Percentiles rank a stretch among this genome's conserved stretches.
Evolutionary conservation across 2,888 invertebrate species (phyloP).

Genomic region (Chrysomela aeneicollis): DNA sequence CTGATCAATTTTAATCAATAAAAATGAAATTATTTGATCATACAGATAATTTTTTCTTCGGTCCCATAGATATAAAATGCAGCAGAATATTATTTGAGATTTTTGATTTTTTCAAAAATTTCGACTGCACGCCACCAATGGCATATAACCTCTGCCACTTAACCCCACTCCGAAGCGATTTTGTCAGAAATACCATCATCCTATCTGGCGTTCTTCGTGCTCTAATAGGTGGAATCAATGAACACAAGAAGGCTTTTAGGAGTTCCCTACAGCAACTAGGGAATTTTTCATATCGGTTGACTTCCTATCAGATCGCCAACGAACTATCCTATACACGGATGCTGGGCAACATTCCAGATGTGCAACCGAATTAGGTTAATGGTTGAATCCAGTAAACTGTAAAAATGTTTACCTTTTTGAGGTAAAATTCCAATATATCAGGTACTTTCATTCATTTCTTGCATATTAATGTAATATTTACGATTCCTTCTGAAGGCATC

Average conservation of each 20-base stretch:
- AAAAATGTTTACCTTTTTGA: too few species aligned
- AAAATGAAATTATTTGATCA: too few species aligned
- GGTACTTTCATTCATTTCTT: too few species aligned
- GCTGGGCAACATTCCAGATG: constrained; percentile 32
- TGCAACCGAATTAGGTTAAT: constrained; percentile 22
- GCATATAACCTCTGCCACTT: not conserved
- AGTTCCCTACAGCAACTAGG: constrained; percentile 32
- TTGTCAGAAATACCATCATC: constrained; percentile 2
- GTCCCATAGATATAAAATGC: too few species aligned
- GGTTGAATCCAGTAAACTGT: not conserved
- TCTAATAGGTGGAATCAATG: constrained; percentile 39
- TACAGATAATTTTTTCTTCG: too few species aligned
- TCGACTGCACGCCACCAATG: not conserved
- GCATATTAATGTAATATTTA: too few species aligned
- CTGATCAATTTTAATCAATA: too few species aligned
- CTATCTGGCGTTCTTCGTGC: constrained; percentile 19
- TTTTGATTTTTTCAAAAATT: too few species aligned
- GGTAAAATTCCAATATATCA: too few species aligned
- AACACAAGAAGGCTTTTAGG: constrained; percentile 44
- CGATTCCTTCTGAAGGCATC: too few species aligned
- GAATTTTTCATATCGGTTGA: constrained; percentile 36
- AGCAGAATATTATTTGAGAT: too few species aligned
- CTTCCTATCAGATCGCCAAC: constrained; percentile 37
- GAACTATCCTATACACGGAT: constrained; percentile 15
- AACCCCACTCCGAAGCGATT: not conserved